phyloP scores from a whole-genome alignment of 2,113 vertebrate species.

The Sminthopsis crassicaudata region DNA sequence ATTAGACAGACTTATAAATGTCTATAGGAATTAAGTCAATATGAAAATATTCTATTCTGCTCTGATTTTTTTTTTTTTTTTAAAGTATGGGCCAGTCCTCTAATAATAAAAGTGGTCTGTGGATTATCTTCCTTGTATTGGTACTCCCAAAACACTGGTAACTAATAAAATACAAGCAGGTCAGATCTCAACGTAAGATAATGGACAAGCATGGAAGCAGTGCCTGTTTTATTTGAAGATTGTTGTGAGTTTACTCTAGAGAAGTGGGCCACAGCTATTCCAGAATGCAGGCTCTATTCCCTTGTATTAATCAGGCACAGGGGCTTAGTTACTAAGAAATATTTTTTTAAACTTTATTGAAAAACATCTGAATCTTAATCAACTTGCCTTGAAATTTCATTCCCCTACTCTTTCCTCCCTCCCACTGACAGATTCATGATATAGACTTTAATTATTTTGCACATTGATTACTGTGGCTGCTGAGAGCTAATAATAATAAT shows the following conservation, averaged over 20 bases:
- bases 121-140: constrained; percentile 22
- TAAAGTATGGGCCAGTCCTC: constrained; percentile 13
- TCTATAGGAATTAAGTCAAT: constrained; percentile 35
- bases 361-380: constrained; percentile 61
- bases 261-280: constrained; percentile 73
- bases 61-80: constrained; percentile 49
- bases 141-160: constrained; percentile 26
- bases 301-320: constrained; percentile 68
- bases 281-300: constrained; percentile 68
- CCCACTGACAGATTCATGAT: constrained; percentile 58
- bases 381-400: constrained; percentile 58
- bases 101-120: constrained; percentile 33
- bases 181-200: constrained; percentile 55
- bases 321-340: constrained; percentile 73
- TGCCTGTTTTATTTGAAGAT: constrained; percentile 71
- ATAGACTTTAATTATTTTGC: constrained; percentile 42
- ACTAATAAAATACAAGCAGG: constrained; percentile 56
- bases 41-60: constrained; percentile 32
- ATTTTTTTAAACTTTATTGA: constrained; percentile 48
- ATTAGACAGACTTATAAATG: constrained; percentile 54
- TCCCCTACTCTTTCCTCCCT: constrained; percentile 28
- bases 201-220: constrained; percentile 67
- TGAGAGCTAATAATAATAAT: constrained; percentile 4
- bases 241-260: constrained; percentile 66
- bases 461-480: not conserved